Evolutionary conservation across 64 coral and sea anemone species (phyloP), one percentile per base, ranked within the genome.

Genomic region (Pocillopora verrucosa): DNA sequence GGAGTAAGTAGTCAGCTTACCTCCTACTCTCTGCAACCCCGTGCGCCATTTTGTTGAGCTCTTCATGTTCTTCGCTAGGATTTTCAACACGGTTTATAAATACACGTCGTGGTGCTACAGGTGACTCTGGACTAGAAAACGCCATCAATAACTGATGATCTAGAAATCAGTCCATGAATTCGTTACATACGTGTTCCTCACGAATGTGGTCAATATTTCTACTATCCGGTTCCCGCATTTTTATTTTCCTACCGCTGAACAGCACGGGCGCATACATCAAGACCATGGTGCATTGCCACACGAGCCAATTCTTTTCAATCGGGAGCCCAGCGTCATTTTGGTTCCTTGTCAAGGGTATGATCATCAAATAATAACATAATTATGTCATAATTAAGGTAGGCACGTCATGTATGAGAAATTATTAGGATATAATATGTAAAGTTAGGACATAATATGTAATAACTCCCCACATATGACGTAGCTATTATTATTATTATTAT

Each of bases 31-130:
- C 93, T 13, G 89, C 93, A 22, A 92, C 94, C 65, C 90, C 97
- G 22, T 99, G 97, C 38, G 94, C 94, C 97, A 99, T 99, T 60
- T 99, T 99, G 82, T 99, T 87, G 51, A 99, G 75, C 36, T 99
- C 97, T 89, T 99, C 97, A 3, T 99, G 91, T 80, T 99, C 97
- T 36, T 99, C 97, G 64, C 75, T 95, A 4, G 97, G 90, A 15
- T 85, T 85, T 81, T 95, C 91, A 72, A 95, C 86, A 82, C 97
- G 91, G 76, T 95, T 99, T 4, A 99, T 82, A 60, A 93, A 37
- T 22, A 79, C 82, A 36, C 25, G 80, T 36, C 36, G 88, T 75
- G 57, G 83, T 56, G n/a, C 76, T 30, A 57, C 25, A 34, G 86
- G 86, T 14, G 82, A 91, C 65, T 91, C 93, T 56, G 88, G 88